phyloP scores from a whole-genome alignment of 2,888 invertebrate genomes.

The Ophonus ardosiacus region DNA sequence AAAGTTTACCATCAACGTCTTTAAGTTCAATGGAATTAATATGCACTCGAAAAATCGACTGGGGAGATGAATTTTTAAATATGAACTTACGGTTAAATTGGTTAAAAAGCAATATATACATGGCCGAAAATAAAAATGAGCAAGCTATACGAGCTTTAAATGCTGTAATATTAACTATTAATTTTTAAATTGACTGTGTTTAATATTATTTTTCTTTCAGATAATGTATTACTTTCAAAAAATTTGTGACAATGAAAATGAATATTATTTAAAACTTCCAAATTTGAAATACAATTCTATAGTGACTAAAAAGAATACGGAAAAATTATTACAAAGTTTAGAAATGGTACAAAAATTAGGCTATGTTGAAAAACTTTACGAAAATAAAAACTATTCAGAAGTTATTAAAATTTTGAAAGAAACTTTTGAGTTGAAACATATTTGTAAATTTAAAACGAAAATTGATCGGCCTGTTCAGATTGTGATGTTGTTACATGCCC shows the following conservation, averaged over 20 bases:
- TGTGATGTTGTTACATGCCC: slow-evolving; percentile 74
- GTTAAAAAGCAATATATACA: slow-evolving; percentile 78
- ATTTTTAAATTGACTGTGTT: not conserved
- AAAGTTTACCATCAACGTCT: slow-evolving; percentile 73
- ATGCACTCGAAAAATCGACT: slow-evolving; percentile 75
- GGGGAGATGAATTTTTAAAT: slow-evolving; percentile 74
- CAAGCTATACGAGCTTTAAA: slow-evolving; percentile 77
- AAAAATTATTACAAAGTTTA: slow-evolving; percentile 77
- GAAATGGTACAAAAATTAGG: slow-evolving; percentile 79
- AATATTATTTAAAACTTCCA: slow-evolving; percentile 75
- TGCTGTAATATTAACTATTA: slow-evolving; percentile 71
- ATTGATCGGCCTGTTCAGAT: slow-evolving; percentile 78
- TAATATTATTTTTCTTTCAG: slow-evolving; percentile 66
- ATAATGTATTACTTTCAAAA: slow-evolving; percentile 69
- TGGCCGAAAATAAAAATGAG: slow-evolving; percentile 77
- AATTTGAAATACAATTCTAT: slow-evolving; percentile 78
- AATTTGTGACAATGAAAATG: slow-evolving; percentile 70
- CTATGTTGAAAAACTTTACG: slow-evolving; percentile 83
- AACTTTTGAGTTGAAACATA: slow-evolving; percentile 77
- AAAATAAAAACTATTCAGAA: slow-evolving; percentile 81
- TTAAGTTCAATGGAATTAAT: slow-evolving; percentile 76
- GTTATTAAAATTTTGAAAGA: slow-evolving; percentile 83
- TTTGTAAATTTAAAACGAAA: slow-evolving; percentile 70
- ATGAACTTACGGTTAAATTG: slow-evolving; percentile 78
- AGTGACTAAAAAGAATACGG: slow-evolving; percentile 75